These are phyloP conservation scores for Agrypnus murinus DNA, from an alignment of 2,888 invertebrate species.

Conservation along the genomic window DNA sequence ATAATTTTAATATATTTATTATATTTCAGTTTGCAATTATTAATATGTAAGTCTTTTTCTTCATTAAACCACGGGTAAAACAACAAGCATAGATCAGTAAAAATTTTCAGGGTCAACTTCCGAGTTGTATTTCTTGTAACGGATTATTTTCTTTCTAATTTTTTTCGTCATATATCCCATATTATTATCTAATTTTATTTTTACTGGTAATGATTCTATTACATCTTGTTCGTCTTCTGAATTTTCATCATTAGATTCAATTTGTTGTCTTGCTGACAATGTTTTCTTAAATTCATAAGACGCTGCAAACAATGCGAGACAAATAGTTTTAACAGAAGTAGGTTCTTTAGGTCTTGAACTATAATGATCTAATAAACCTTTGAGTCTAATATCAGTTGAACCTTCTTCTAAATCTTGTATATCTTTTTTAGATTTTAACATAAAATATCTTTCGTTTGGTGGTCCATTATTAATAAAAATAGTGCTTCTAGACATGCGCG, in stretches of 20 bases:
- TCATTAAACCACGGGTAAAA: slow-evolving; percentile 10
- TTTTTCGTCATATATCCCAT: slow-evolving; percentile 4
- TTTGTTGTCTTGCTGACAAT: background rate
- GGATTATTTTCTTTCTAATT: background rate
- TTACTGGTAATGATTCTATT: background rate
- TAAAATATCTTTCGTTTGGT: slow-evolving; percentile 3
- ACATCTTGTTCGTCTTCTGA: background rate
- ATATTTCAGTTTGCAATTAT: background rate
- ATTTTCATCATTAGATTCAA: background rate
- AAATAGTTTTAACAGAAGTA: background rate
- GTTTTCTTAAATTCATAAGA: background rate
- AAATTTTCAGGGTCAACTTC: slow-evolving; percentile 5
- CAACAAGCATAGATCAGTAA: background rate
- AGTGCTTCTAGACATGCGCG: slow-evolving; percentile 11
- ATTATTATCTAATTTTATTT: background rate
- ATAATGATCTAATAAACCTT: slow-evolving; percentile 11
- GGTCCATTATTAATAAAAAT: slow-evolving; percentile 15
- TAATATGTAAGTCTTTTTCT: background rate
- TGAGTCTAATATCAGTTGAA: background rate
- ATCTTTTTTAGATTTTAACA: slow-evolving; percentile 1
- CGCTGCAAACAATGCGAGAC: background rate
- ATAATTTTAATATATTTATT: background rate
- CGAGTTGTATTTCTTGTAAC: background rate
- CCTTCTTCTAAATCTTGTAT: background rate
- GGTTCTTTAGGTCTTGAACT: background rate